Evolutionary conservation across 2,797 vertebrate genomes (phyloP), one percentile per base, ranked within the genome.

Genomic region (Hemibagrus guttatus): DNA sequence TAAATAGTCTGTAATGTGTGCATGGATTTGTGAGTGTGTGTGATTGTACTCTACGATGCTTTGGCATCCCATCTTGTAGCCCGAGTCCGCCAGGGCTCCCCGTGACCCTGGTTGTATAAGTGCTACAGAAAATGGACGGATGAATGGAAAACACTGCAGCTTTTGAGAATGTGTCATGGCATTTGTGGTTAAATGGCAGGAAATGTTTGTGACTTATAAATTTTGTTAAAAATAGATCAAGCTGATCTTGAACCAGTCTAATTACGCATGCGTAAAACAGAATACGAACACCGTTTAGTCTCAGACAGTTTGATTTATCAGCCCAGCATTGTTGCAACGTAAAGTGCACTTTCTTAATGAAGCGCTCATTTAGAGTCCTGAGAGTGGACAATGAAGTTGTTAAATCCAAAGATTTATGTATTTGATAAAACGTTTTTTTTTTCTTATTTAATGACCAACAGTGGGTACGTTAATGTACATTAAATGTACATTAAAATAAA

Each of bases 401-500:
- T 39, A 42, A 56, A 31, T 9, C 23, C 54, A 58, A 13, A 59
- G 39, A 49, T 46, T 81, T 16, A 42, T 81, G 21, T 3, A 64
- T 49, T 81, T 49, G 6, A 23, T 81, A 6, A 35, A n/a, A n/a
- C 35, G n/a, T 81, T 81, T 81, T 63, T 39, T 49, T 56, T 78
- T 39, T 78, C 52, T 39, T 31, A 21, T 78, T 79, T 39, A 16
- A 13, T 61, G 42, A 14, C 31, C 12, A 81, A 82, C n/a, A 6
- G 26, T 35, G 4, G 16, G 0, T 52, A 28, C 46, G 0, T 49
- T 49, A 49, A 6, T 49, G 8, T 49, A 49, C 46, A 49, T 49
- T 49, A n/a, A 81, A 21, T 28, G 19, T 49, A 52, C 5, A 19
- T 76, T 54, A 54, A 54, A 76, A 54, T 54, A 21, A 78, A 56